A percentile compares a stretch with the other conserved stretches of the same genome.
phyloP scores from a whole-genome alignment of 2,888 invertebrate species.

The Petrophora chlorosata region DNA sequence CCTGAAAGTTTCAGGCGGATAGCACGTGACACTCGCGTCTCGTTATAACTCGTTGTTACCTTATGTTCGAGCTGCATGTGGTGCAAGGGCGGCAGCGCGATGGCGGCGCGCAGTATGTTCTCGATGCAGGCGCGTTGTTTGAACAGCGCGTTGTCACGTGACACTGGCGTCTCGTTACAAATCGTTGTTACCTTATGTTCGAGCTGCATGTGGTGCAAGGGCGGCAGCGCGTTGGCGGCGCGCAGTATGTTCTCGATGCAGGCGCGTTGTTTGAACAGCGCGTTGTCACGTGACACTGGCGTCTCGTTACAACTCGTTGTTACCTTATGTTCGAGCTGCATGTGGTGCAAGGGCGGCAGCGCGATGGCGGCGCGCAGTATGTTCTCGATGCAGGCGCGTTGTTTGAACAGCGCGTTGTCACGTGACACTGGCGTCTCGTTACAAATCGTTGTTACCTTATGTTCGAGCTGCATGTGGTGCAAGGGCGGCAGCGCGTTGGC shows the following conservation, averaged over 20 bases:
- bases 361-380: constrained; percentile 93
- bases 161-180: too few species aligned
- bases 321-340: constrained; percentile 83
- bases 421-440: too few species aligned
- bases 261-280: constrained; percentile 92
- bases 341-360: constrained; percentile 89
- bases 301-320: too few species aligned
- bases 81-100: constrained; percentile 90
- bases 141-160: too few species aligned
- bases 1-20: too few species aligned
- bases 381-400: constrained; percentile 95
- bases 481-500: constrained; percentile 91
- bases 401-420: constrained; percentile 92
- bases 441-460: constrained; percentile 38
- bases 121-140: constrained; percentile 93
- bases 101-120: constrained; percentile 93
- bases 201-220: constrained; percentile 89
- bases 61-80: constrained; percentile 86
- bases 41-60: constrained; percentile 34
- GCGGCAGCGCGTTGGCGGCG: constrained; percentile 91
- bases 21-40: too few species aligned
- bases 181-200: constrained; percentile 55
- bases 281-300: too few species aligned
- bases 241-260: constrained; percentile 95
- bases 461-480: constrained; percentile 87